Evolutionary conservation across 2,888 invertebrate genomes (phyloP), one percentile per base, ranked within the genome.

Genomic region (Dynastes hyllus): DNA sequence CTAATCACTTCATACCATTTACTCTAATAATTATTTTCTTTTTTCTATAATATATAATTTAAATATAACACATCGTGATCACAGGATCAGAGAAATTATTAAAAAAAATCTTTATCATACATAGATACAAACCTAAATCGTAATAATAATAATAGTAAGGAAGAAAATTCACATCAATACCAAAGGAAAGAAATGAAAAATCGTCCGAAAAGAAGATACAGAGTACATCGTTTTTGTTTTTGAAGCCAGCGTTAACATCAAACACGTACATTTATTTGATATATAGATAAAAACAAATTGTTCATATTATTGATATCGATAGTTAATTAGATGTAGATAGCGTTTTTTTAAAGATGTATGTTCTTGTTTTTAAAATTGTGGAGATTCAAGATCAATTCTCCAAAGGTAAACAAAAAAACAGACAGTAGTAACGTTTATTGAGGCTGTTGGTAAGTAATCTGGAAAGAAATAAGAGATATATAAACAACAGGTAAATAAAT

Each of bases 61-160:
- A 67, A 67, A 73, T 73, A 73, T 73, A 73, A 73, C 73, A 73
- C 73, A 73, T 53, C 22, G 22, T 73, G 73, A 73, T 73, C 73
- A 73, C 73, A 73, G 73, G 73, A 73, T 73, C 73, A 73, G 58
- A 58, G 58, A 58, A 58, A 70, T 4, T 67, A 70, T n/a, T 11
- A 50, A 45, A 22, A 70, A 51, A 73, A 73, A 63, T 63, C 5
- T 11, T 63, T 27, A 63, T 29, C 27, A 63, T 32, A 63, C 29
- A 63, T 13, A 32, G 32, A 63, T 32, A 63, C 13, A 29, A 32
- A 29, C 2, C 8, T 58, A 63, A 27, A 29, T 5, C 11, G 29
- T 11, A 32, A 13, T 29, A 32, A 63, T 13, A 32, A 8, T 32
- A 32, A 32, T 27, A 61, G 61, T 22, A 11, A 29, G 29, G 3